Base-by-base conservation (phyloP, 92 coral and sea anemone genomes). In the Zoanthus sociatus region DNA sequence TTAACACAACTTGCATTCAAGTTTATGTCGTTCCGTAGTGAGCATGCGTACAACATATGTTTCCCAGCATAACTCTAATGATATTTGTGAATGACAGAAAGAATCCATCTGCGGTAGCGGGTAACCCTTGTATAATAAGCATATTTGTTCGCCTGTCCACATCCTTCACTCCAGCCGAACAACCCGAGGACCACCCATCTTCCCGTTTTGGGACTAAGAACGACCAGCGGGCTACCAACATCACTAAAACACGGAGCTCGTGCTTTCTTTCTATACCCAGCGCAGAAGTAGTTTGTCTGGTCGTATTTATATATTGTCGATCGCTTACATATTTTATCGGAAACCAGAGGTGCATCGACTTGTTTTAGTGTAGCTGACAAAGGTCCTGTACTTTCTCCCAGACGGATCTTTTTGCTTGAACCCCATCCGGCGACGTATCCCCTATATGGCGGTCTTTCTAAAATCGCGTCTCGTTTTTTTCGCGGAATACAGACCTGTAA, bases 381-480 rank as follows among this genome's bases (percentile, higher is more conserved):
- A 11, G 92, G 90, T 9, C 98, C 98, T 0, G 94, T 82, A 10
- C 69, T 73, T 72, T 94, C 91, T 75, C 96, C 96, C 5, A 91
- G 78, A 14, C 93, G 76, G 53, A 94, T 89, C 42, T 90, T 83
- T 44, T 75, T 88, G 2, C 91, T 91, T 17, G 98, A 94, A 14
- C 98, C 98, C 98, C 98, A 94, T 7, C 98, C 98, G 30, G 96
- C 92, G 18, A 94, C 98, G 5, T 92, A 93, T 5, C 96, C 98
- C 73, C 90, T 93, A 75, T 87, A 89, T 21, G 91, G 90, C 0
- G 98, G 96, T 12, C 56, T 84, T 55, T 94, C 98, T 70, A 94
- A 83, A 20, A 31, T 63, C n/a, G 92, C 83, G 60, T 94, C 98
- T 64, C 94, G 79, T 74, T 82, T 93, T 30, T 89, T 91, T 79